Conservation (phyloP, 2,888 invertebrate genomes). For the Himalopsyche tibetana region DNA sequence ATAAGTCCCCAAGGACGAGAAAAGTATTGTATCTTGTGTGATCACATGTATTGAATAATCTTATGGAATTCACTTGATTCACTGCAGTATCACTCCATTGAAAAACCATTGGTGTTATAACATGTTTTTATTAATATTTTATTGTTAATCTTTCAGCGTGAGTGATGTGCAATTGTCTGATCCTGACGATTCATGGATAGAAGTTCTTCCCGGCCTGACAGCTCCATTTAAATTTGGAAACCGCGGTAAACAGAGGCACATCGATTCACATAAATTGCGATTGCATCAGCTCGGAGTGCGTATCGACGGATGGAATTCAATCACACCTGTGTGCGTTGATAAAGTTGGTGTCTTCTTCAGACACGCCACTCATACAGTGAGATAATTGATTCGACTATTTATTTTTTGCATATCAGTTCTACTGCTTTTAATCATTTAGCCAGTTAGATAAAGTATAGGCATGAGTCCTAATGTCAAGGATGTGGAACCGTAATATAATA, state of each 20-base stretch:
- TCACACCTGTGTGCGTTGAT: constrained; percentile 95
- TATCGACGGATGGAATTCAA: constrained; percentile 92
- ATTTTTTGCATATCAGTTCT: too few species aligned
- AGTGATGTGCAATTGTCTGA: constrained; percentile 69
- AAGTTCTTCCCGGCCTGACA: constrained; percentile 84
- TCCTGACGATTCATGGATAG: constrained; percentile 81
- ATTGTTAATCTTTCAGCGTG: constrained; percentile 53
- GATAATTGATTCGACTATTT: neutral
- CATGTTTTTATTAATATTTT: constrained; percentile 32
- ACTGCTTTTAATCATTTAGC: too few species aligned
- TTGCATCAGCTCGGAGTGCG: constrained; percentile 92
- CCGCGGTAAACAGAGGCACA: constrained; percentile 82
- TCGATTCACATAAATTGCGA: constrained; percentile 85
- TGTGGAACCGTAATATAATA: too few species aligned
- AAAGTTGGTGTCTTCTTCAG: constrained; percentile 96
- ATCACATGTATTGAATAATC: too few species aligned
- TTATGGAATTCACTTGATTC: too few species aligned
- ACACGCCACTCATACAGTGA: constrained; percentile 74
- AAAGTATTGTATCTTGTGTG: too few species aligned
- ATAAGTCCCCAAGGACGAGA: too few species aligned
- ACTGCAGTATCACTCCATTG: too few species aligned
- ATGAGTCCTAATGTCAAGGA: too few species aligned
- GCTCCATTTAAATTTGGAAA: constrained; percentile 92
- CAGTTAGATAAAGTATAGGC: too few species aligned
- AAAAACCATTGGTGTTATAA: neutral